Percentiles rank a stretch among this genome's conserved stretches.
These are phyloP conservation scores for Dicycla oo DNA, from an alignment of 2,888 invertebrate genomes.

Conservation along the genomic window DNA sequence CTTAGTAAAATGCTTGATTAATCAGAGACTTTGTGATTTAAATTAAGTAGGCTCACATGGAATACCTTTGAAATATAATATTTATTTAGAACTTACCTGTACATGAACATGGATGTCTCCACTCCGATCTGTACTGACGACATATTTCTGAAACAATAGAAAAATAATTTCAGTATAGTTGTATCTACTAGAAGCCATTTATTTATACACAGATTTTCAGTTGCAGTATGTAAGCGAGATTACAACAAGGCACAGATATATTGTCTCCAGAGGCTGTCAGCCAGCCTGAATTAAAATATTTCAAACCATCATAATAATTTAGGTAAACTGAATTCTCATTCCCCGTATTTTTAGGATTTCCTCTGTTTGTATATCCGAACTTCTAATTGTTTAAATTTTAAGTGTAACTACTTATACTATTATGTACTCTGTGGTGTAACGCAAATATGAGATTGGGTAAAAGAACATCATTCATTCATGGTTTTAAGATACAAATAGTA, in stretches of 20 bases:
- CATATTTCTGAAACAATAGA: conserved; percentile 93
- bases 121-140: conserved; percentile 93
- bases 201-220: not conserved
- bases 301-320: not conserved
- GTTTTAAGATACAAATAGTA: conserved; percentile 3
- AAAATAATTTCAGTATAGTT: conserved; percentile 40
- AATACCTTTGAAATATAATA: not conserved
- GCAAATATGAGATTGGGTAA: not conserved
- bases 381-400: not conserved
- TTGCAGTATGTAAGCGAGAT: not conserved
- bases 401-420: too few species aligned
- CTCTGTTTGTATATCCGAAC: not conserved
- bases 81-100: conserved; percentile 89
- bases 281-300: not conserved
- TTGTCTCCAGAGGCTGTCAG: not conserved
- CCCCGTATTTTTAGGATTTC: not conserved
- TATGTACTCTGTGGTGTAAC: too few species aligned
- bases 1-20: not conserved
- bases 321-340: not conserved
- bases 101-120: conserved; percentile 94
- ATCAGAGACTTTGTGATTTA: not conserved
- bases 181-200: not conserved
- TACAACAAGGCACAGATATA: not conserved
- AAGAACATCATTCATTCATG: not conserved
- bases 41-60: not conserved